Conservation (phyloP, 1,140 invertebrate species). For the Drosophila lowei region DNA sequence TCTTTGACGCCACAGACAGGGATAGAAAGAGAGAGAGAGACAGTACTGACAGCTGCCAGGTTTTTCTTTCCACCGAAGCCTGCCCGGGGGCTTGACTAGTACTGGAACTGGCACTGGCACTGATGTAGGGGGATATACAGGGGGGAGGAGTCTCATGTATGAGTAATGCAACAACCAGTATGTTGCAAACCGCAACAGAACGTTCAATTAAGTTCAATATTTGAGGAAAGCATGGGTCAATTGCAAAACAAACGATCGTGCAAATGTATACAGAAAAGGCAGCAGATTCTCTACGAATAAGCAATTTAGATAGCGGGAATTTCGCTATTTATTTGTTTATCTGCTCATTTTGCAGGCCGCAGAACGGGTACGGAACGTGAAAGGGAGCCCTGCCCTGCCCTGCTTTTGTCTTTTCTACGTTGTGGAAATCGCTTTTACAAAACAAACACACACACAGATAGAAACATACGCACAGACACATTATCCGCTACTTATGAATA, state of each 20-base stretch:
- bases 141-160: conserved; percentile 35
- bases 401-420: conserved; percentile 51
- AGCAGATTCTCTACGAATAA: conserved; percentile 29
- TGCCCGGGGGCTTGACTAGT: no score
- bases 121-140: conserved; percentile 1
- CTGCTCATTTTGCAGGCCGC: conserved; percentile 38
- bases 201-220: conserved; percentile 71
- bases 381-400: conserved; percentile 29
- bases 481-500: conserved; percentile 50
- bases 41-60: conserved; percentile 3
- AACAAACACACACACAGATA: conserved; percentile 42
- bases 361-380: conserved; percentile 52
- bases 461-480: conserved; percentile 5
- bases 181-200: conserved; percentile 35
- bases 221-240: conserved; percentile 64
- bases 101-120: neutral
- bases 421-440: conserved; percentile 66
- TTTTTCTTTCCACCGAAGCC: no score
- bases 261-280: conserved; percentile 19
- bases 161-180: conserved; percentile 47
- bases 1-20: conserved; percentile 1
- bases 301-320: conserved; percentile 50
- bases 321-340: conserved; percentile 54
- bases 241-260: conserved; percentile 61
- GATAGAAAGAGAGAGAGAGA: conserved; percentile 14